Base-by-base conservation (phyloP, 2,113 vertebrate species). In the Python bivittatus region DNA sequence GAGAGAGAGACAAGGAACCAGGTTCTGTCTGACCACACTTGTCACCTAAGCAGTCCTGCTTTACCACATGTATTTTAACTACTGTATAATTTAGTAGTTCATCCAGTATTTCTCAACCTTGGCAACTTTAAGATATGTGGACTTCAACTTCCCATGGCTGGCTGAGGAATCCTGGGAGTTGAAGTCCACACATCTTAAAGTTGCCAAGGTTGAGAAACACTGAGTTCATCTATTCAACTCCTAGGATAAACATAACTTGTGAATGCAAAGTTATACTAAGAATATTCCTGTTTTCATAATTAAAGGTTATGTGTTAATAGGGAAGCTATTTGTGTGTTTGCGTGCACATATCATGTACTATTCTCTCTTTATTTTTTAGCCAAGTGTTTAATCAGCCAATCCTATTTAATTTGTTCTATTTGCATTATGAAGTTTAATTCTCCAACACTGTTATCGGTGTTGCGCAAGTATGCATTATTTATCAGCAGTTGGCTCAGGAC, bases 401-500 rank as follows among this genome's bases (percentile, higher is more conserved):
- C 60, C 12, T 91, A 84, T 92, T 91, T 94, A 38, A 38, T 52
- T 94, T 0, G 95, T 54, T 54, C 92, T 94, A 90, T 92, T 94
- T 84, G 58, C 89, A 0, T 94, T 93, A 85, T 88, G 92, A 57
- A n/a, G 6, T 53, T 68, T 87, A 94, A 44, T n/a, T 95, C 33
- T 72, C 0, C 93, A 0, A 44, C 86, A 93, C 90, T 84, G 91
- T 27, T 64, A 87, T 25, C 48, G 9, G 64, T 88, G 54, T 94
- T 92, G 61, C 44, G 23, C 29, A 53, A 9, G 12, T 22, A 56
- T 68, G 33, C 48, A 87, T 87, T 88, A 91, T 87, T 87, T 58
- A 91, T 68, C 57, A 86, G 29, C 60, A 29, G 60, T 87, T 85
- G 42, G 52, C 29, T 58, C 87, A 91, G 72, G 94, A 95, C 93